Conservation (phyloP, 92 coral and sea anemone genomes). For the Porites rus region DNA sequence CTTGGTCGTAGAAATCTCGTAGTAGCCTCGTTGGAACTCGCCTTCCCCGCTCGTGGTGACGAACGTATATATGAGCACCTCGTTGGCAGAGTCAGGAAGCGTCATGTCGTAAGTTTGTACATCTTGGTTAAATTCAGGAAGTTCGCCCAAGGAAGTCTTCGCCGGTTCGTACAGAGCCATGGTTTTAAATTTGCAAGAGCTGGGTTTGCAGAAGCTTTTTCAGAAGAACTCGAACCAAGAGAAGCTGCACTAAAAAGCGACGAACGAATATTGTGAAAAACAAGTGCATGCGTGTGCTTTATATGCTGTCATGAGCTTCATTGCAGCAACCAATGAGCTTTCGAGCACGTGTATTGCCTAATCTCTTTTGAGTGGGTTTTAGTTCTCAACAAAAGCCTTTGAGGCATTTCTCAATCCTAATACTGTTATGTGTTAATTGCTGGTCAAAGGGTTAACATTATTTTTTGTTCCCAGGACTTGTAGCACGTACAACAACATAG, state of each 20-base stretch:
- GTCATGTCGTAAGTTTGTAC: constrained; percentile 31
- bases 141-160: constrained; percentile 36
- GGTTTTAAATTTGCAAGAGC: not conserved
- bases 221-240: not conserved
- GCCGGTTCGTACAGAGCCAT: constrained; percentile 49
- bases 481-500: not conserved
- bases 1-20: constrained; percentile 52
- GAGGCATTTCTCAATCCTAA: not conserved
- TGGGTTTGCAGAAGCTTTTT: not conserved
- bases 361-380: not conserved
- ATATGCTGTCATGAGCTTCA: not conserved
- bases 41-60: constrained; percentile 59
- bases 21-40: constrained; percentile 71
- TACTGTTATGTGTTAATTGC: not conserved
- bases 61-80: constrained; percentile 57
- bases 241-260: no score
- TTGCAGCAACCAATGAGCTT: constrained; percentile 28
- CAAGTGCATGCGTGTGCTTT: not conserved
- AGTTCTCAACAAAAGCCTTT: not conserved
- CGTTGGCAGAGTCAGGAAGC: constrained; percentile 55
- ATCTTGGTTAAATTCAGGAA: constrained; percentile 47
- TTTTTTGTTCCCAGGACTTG: not conserved
- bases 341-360: not conserved
- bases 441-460: not conserved
- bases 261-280: not conserved